Evolutionary conservation across 2,888 invertebrate genomes (phyloP), one percentile per base, ranked within the genome.

Genomic region (Plagodis pulveraria): DNA sequence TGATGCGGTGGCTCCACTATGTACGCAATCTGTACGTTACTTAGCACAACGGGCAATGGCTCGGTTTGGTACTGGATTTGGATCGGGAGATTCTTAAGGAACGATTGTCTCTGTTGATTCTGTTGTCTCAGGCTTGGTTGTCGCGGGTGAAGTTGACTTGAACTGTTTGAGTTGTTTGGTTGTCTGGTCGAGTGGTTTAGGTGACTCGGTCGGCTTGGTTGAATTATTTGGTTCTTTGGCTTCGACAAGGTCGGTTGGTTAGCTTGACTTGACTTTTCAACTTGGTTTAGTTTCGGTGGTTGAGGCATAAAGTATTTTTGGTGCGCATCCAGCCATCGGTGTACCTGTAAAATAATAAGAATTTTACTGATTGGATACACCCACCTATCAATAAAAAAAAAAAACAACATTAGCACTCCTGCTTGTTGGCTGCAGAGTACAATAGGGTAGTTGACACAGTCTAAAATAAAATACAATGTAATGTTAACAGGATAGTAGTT

Each of bases 261-360:
- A 6, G 40, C 10, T 8, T 5, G 40, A 10, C 40, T 40, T 40
- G 10, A 10, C 1, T 40, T 40, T 8, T 9, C 10, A 11, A 11
- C 7, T 12, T 47, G 0, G 36, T 8, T 38, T 48, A 1, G 48
- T 33, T 11, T n/a, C 5, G 11, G 12, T 6, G 6, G 2, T 40
- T 40, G 6, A 11, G 42, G 6, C 8, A 9, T 33, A 11, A 58
- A 53, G 32, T 53, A 58, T 12, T 50, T 53, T 40, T 58, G 49
- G 10, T 58, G 58, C 2, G 49, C 53, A 1, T 53, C 45, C 12
- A 58, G 6, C 58, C 58, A 58, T 9, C 38, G 34, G 34, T 45
- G 6, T 2, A 58, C 58, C 58, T 58, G 50, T 34, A 33, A 48
- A 22, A 2, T 11, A 42, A 42, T 38, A 38, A 22, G 22, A 22